These are phyloP conservation scores for Heterochromis multidens DNA, from an alignment of 2,113 vertebrate species.

Conservation along the genomic window DNA sequence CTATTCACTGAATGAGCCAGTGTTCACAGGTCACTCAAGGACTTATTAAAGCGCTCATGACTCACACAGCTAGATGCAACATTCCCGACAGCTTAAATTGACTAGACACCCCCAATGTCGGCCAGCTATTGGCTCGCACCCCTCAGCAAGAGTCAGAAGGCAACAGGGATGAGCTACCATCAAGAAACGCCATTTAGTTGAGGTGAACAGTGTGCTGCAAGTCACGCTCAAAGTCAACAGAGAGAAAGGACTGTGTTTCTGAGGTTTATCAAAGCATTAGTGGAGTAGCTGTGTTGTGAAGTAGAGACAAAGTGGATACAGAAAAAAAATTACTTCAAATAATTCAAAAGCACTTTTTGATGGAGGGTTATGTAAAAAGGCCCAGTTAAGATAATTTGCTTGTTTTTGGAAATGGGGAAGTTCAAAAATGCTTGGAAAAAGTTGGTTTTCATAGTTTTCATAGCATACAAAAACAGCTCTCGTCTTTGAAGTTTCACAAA, in stretches of 20 bases:
- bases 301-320: neutral
- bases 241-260: neutral
- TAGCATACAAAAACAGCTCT: neutral
- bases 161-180: neutral
- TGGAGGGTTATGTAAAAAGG: neutral
- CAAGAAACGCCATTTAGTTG: constrained; percentile 7
- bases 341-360: neutral
- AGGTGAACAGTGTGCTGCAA: constrained; percentile 17
- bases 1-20: constrained; percentile 1
- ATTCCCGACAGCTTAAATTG: constrained; percentile 25
- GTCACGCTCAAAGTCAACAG: constrained; percentile 16
- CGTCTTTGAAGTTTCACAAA: neutral
- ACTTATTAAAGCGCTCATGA: constrained; percentile 37
- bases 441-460: neutral
- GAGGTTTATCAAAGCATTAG: neutral
- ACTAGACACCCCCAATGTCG: constrained; percentile 25
- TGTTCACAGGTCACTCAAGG: constrained; percentile 44
- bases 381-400: neutral
- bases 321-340: neutral
- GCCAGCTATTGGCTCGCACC: constrained; percentile 33
- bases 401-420: neutral
- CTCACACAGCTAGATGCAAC: constrained; percentile 33
- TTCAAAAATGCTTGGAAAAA: neutral
- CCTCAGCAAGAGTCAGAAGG: constrained; percentile 43
- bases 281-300: neutral